Base-by-base conservation (phyloP, 2,888 invertebrate genomes). In the Sphinx pinastri region DNA sequence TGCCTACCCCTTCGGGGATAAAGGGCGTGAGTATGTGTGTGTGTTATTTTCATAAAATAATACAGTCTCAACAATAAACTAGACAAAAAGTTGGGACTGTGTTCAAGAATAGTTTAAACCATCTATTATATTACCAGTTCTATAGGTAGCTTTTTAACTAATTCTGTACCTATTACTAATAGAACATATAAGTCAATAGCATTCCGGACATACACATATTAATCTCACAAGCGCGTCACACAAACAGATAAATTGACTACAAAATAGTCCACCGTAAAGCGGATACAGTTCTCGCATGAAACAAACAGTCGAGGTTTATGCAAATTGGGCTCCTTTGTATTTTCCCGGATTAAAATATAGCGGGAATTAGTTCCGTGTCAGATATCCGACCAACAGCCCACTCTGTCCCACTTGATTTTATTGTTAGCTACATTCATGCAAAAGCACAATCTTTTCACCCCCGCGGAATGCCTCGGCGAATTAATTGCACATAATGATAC, bases 271-370 rank as follows among this genome's bases (percentile, higher is more conserved):
- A 83, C 87, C 84, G 88, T 81, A 88, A 90, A 91, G 85, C 91
- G 90, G 90, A 91, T 90, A 90, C 86, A 90, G 89, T 89, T 84
- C 92, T 90, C 90, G 90, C 89, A 90, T 90, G 92, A 87, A 92
- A 91, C 91, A 92, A 92, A 92, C 90, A 91, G 87, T 83, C 86
- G 90, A 92, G 93, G 92, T 92, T 93, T 93, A 93, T 93, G 92
- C 89, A 93, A 93, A 93, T 93, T 92, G 91, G 88, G 86, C 92
- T 93, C 89, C 91, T 93, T 93, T 93, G 91, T 93, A 90, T 89
- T 92, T 91, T 83, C 82, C 87, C 84, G 91, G 91, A 93, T 93
- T 93, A 93, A 93, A 92, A 92, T 92, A 93, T 92, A 92, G 93
- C 87, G 87, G 89, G 86, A 92, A 93, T 93, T 93, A 93, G 92